A percentile compares a stretch with the other conserved stretches of the same genome.
These are phyloP conservation scores for Tubulanus polymorphus DNA, from an alignment of 2,888 invertebrate genomes.

Conservation along the genomic window DNA sequence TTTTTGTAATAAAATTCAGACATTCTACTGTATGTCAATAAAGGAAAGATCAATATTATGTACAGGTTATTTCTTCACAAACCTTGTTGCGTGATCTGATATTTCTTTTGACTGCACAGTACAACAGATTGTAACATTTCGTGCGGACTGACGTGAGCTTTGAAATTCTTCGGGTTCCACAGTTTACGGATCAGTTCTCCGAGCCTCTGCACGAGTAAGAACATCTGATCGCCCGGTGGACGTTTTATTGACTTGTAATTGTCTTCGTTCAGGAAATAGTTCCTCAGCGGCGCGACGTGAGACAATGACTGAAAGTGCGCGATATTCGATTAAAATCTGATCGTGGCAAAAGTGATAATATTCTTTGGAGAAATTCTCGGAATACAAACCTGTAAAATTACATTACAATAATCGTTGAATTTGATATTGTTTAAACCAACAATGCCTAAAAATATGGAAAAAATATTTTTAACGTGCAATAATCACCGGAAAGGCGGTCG, in stretches of 20 bases:
- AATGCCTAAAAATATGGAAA: constrained; percentile 58
- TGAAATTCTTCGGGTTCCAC: constrained; percentile 99
- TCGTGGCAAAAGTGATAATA: not conserved
- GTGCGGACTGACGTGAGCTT: constrained; percentile 98
- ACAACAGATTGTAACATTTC: constrained; percentile 99
- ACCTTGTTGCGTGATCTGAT: constrained; percentile 98
- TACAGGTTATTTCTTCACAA: no score
- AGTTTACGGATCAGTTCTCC: constrained; percentile 94
- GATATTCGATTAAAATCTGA: not conserved
- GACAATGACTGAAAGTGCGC: constrained; percentile 70
- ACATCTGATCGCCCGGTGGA: constrained; percentile 92
- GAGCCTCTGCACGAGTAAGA: constrained; percentile 77
- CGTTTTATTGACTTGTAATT: constrained; percentile 79
- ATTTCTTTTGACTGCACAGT: constrained; percentile 91
- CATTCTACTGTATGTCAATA: no score
- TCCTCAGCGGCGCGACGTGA: constrained; percentile 88
- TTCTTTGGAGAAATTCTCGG: not conserved
- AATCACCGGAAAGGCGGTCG: no score
- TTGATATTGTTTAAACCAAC: constrained; percentile 99
- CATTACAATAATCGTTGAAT: constrained; percentile 99
- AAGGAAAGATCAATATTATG: no score
- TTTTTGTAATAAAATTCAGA: no score
- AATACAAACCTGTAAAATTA: constrained; percentile 78
- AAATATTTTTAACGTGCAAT: not conserved
- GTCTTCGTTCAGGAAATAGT: constrained; percentile 91